Evolutionary conservation across 2,113 vertebrate genomes (phyloP).

Genomic region (Phainopepla nitens): DNA sequence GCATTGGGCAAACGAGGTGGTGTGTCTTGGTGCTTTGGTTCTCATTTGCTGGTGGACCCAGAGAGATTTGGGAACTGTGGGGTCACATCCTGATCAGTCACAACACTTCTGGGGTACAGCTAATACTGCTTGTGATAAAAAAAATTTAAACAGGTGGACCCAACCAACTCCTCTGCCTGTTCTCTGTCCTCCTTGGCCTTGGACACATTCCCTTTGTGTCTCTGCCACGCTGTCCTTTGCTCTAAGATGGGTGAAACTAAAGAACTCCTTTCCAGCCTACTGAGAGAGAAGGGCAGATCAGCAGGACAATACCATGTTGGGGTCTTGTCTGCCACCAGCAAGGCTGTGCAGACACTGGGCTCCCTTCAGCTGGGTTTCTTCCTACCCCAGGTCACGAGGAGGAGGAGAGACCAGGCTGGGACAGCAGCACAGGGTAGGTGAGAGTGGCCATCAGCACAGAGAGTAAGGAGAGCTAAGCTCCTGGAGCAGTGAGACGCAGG

Average conservation of each 20-base stretch:
- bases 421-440: background rate
- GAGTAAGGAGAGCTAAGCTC: background rate
- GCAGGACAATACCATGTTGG: accelerated
- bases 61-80: background rate
- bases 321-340: background rate
- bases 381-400: background rate
- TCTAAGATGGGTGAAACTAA: background rate
- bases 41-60: background rate
- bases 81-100: background rate
- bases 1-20: accelerated
- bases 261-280: background rate
- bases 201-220: accelerated
- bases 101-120: background rate
- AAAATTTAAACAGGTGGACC: background rate
- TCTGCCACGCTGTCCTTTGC: background rate
- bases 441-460: accelerated
- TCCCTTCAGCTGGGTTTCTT: background rate
- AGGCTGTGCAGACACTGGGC: background rate
- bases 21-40: background rate
- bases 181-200: background rate
- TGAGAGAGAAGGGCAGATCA: background rate
- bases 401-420: background rate
- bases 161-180: background rate
- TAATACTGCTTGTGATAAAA: background rate
- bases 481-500: background rate